Conservation (phyloP, 2,888 invertebrate species). For the Dicranocentrus wangi region DNA sequence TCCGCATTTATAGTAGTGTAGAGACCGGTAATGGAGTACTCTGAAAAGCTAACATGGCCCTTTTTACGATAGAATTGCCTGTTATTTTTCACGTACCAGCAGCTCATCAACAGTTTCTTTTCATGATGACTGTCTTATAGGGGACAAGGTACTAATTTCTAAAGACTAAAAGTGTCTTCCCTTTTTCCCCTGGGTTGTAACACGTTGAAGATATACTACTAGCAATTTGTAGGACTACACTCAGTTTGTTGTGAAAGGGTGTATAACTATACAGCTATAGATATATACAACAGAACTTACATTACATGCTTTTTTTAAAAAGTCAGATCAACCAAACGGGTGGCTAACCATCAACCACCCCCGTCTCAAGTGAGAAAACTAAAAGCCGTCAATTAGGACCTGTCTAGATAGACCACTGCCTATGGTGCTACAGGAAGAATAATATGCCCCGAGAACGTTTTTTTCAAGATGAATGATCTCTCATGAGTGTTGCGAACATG, state of each 20-base stretch:
- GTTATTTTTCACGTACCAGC: background rate
- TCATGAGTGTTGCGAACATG: slow-evolving; percentile 41
- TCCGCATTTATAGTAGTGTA: no score
- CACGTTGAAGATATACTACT: no score
- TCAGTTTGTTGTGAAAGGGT: background rate
- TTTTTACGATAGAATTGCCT: no score
- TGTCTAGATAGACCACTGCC: slow-evolving; percentile 23
- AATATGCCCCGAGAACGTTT: background rate
- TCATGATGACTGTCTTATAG: slow-evolving; percentile 1
- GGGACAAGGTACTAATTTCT: slow-evolving; percentile 40
- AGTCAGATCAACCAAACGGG: slow-evolving; percentile 28
- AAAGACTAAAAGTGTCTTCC: slow-evolving; percentile 33
- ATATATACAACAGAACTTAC: background rate
- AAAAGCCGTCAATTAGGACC: slow-evolving; percentile 52
- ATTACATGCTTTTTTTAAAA: background rate
- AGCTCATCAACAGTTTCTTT: slow-evolving; percentile 34
- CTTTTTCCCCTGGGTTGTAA: background rate
- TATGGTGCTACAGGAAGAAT: background rate
- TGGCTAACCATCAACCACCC: slow-evolving; percentile 42
- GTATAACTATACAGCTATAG: background rate
- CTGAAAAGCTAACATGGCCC: no score
- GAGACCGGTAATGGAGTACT: no score
- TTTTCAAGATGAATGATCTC: slow-evolving; percentile 60
- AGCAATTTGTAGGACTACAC: slow-evolving; percentile 29
- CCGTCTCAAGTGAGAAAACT: slow-evolving; percentile 43